These are phyloP conservation scores for Caranx melampygus DNA, from an alignment of 2,113 vertebrate species.

Conservation along the genomic window DNA sequence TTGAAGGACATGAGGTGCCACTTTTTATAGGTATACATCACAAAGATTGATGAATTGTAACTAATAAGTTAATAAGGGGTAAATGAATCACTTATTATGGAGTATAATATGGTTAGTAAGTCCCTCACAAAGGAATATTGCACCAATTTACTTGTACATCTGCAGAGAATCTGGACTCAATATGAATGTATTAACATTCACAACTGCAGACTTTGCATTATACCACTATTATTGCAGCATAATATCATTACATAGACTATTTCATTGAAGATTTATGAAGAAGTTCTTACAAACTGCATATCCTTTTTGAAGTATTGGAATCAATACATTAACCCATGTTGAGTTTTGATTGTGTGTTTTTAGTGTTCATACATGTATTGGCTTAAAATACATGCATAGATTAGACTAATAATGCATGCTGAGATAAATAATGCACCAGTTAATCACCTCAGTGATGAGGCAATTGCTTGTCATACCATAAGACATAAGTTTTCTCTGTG, in stretches of 20 bases:
- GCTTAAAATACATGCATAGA: too few relatives aligned
- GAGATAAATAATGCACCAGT: too few relatives aligned
- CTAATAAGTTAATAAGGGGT: conserved; percentile 4
- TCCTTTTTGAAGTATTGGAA: background rate
- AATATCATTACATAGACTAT: background rate
- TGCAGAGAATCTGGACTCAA: background rate
- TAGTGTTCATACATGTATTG: background rate
- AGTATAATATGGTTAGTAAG: background rate
- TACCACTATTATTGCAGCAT: too few relatives aligned
- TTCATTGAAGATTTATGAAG: background rate
- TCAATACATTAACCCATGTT: background rate
- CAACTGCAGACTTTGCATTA: too few relatives aligned
- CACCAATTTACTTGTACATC: background rate
- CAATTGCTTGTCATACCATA: too few relatives aligned
- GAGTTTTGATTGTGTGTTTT: background rate
- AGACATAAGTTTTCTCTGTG: too few relatives aligned
- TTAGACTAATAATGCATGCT: too few relatives aligned
- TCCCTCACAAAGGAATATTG: background rate
- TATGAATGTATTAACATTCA: too few relatives aligned
- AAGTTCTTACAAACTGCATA: background rate
- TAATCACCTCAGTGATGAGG: background rate
- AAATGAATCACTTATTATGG: background rate
- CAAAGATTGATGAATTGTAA: conserved; percentile 9
- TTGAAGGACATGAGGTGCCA: background rate
- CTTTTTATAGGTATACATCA: background rate